Percentiles rank a stretch among this genome's conserved stretches.
Evolutionary conservation across 2,888 invertebrate genomes (phyloP).

Genomic region (Nematopogon swammerdamellus): DNA sequence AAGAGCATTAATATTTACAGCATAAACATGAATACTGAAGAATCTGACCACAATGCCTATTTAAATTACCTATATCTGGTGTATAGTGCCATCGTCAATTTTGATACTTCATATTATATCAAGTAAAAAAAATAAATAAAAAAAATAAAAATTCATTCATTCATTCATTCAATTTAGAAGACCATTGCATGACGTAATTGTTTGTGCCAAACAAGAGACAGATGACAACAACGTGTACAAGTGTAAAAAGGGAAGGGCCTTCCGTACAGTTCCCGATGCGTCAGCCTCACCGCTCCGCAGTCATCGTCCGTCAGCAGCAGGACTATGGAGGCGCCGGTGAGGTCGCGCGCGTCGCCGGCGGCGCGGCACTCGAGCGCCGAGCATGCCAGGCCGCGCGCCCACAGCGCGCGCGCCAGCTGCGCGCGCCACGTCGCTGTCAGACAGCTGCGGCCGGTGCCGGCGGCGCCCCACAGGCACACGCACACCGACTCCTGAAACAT

Average conservation of each 20-base stretch:
- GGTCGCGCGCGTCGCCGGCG: slow-evolving; percentile 63
- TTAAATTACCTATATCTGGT: too few relatives aligned
- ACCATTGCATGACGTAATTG: too few relatives aligned
- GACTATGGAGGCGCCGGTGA: slow-evolving; percentile 62
- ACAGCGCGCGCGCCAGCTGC: slow-evolving; percentile 49
- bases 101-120: too few relatives aligned
- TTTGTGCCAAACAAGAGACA: not conserved
- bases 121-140: too few relatives aligned
- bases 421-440: slow-evolving; percentile 22
- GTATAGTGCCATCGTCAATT: too few relatives aligned
- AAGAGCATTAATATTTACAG: too few relatives aligned
- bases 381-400: slow-evolving; percentile 67
- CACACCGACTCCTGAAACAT: slow-evolving; percentile 14
- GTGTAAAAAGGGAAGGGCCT: too few relatives aligned
- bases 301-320: slow-evolving; percentile 60
- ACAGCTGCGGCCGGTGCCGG: slow-evolving; percentile 23
- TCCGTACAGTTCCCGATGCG: slow-evolving; percentile 23
- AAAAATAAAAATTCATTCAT: too few relatives aligned
- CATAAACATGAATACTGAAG: too few relatives aligned
- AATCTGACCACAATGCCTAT: too few relatives aligned
- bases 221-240: not conserved
- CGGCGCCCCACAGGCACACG: slow-evolving; percentile 29
- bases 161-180: too few relatives aligned
- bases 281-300: slow-evolving; percentile 45
- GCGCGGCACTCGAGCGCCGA: slow-evolving; percentile 58